These are phyloP conservation scores for Musca domestica DNA, from an alignment of 1,140 invertebrate species.

Conservation along the genomic window DNA sequence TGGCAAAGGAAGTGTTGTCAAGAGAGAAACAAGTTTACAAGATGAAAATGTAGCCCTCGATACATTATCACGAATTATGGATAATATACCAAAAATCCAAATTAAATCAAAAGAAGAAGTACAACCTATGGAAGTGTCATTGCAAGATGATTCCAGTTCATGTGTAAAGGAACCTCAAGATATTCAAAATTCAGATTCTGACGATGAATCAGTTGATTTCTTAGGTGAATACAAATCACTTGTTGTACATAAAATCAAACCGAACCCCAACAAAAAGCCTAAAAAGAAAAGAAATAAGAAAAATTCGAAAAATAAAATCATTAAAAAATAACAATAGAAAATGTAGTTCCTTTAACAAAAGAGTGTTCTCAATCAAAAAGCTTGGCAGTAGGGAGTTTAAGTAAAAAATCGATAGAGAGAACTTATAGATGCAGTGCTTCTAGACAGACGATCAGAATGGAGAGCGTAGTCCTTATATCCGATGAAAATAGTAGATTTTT, in stretches of 20 bases:
- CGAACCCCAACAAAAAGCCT: background rate
- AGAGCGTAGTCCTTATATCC: too few relatives aligned
- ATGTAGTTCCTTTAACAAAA: too few relatives aligned
- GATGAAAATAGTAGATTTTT: too few relatives aligned
- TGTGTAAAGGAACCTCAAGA: background rate
- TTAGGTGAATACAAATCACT: background rate
- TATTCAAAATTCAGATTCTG: background rate
- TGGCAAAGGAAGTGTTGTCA: background rate
- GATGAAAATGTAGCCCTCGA: background rate
- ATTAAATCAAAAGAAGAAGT: background rate
- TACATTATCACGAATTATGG: background rate
- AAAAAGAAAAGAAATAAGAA: conserved; percentile 21
- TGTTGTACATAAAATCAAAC: conserved; percentile 10
- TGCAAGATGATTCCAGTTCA: background rate
- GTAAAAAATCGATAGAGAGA: too few relatives aligned
- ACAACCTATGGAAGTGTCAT: background rate
- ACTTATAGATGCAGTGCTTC: too few relatives aligned
- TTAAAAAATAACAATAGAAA: too few relatives aligned
- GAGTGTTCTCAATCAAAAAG: too few relatives aligned
- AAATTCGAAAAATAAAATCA: background rate
- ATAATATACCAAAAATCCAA: background rate
- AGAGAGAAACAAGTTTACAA: background rate
- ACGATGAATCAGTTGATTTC: background rate
- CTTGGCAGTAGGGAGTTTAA: too few relatives aligned
- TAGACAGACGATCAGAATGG: too few relatives aligned